Percentiles rank a stretch among this genome's conserved stretches.
phyloP scores from a whole-genome alignment of 2,888 invertebrate genomes.

The Chalcis sispes region DNA sequence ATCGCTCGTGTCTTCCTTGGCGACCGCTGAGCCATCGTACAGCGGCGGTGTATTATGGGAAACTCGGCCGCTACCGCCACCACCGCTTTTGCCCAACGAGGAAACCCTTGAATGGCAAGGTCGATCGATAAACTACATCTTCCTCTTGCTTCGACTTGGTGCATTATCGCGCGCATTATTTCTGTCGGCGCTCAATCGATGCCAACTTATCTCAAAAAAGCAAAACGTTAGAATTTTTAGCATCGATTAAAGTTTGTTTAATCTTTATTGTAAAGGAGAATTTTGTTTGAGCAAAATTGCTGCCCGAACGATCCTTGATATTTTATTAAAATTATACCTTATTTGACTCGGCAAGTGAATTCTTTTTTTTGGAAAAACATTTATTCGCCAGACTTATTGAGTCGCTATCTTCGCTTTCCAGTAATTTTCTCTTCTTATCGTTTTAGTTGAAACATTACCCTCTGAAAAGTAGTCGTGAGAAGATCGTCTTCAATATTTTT shows the following conservation, averaged over 20 bases:
- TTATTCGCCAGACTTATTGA: slow-evolving; percentile 20
- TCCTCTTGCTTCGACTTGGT: slow-evolving; percentile 6
- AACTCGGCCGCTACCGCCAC: background rate
- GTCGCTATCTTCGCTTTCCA: background rate
- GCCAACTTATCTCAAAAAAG: no score
- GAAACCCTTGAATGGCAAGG: slow-evolving; percentile 51
- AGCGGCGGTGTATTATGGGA: background rate
- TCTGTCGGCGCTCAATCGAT: background rate
- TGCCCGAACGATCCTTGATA: no score
- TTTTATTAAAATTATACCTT: no score
- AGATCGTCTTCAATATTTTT: slow-evolving; percentile 12
- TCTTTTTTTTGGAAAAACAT: slow-evolving; percentile 8
- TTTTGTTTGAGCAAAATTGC: no score
- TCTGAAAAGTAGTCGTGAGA: background rate
- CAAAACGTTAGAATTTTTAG: no score
- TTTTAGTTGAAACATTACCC: no score
- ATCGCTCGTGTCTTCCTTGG: slow-evolving; percentile 58
- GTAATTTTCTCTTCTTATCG: background rate
- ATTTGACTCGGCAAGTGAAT: no score
- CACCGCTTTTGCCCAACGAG: slow-evolving; percentile 40
- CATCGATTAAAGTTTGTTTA: no score
- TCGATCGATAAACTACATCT: slow-evolving; percentile 48
- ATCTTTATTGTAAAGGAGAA: no score
- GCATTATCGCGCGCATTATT: background rate
- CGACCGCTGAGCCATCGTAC: background rate